phyloP scores from a whole-genome alignment of 2,113 vertebrate species.

The Puffinus mauretanicus region DNA sequence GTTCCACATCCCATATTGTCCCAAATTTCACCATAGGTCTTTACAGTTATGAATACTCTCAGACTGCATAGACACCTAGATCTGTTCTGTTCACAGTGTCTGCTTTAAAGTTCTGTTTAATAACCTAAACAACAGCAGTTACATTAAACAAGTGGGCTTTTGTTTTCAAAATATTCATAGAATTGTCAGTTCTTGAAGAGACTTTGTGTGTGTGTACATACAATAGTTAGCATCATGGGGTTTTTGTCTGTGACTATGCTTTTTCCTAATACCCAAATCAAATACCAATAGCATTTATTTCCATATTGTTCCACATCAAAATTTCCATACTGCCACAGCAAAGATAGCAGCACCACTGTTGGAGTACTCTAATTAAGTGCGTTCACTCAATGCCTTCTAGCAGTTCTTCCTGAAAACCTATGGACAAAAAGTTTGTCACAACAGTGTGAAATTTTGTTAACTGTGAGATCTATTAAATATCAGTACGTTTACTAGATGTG shows the following conservation, averaged over 20 bases:
- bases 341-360: background rate
- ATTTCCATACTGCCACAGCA: background rate
- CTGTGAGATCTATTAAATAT: background rate
- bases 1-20: background rate
- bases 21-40: background rate
- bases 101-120: background rate
- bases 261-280: background rate
- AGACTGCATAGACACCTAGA: no score
- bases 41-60: background rate
- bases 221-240: rapidly evolving
- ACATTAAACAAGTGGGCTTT: background rate
- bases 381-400: background rate
- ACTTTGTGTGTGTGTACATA: background rate
- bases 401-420: background rate
- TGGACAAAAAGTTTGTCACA: background rate
- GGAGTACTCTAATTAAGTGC: background rate
- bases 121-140: background rate
- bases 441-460: background rate
- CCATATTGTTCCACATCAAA: background rate
- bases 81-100: background rate
- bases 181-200: background rate
- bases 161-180: background rate
- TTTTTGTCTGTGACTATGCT: background rate
- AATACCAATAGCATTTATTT: background rate
- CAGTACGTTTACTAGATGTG: background rate